Conservation (phyloP, 2,888 invertebrate genomes). For the Tolmerus cingulatus region DNA sequence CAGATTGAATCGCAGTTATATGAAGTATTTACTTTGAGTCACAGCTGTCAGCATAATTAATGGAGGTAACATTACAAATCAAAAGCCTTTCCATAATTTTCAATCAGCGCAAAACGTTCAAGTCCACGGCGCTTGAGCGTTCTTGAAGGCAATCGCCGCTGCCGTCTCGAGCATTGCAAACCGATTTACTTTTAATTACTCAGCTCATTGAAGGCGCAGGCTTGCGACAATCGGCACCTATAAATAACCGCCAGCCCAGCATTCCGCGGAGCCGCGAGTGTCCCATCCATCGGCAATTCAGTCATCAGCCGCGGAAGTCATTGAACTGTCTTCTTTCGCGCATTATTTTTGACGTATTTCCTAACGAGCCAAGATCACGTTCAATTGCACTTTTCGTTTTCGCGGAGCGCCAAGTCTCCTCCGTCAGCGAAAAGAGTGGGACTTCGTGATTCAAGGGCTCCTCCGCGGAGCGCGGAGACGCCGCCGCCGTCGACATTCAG, state of each 20-base stretch:
- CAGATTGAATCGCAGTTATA: background rate
- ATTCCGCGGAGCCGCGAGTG: background rate
- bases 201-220: background rate
- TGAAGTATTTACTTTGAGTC: background rate
- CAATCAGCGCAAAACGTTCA: background rate
- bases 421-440: slow-evolving; percentile 8
- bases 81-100: background rate
- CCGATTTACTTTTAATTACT: background rate
- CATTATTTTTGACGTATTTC: slow-evolving; percentile 24
- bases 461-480: background rate
- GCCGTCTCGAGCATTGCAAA: background rate
- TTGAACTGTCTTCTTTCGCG: slow-evolving; percentile 31
- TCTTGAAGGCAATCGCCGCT: background rate
- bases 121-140: background rate
- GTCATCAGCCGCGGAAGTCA: slow-evolving; percentile 8
- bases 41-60: background rate
- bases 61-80: background rate
- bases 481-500: background rate
- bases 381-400: slow-evolving; percentile 36
- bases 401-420: slow-evolving; percentile 15
- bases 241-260: background rate
- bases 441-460: slow-evolving; percentile 38
- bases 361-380: slow-evolving; percentile 40
- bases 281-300: background rate
- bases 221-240: background rate